Conservation (phyloP, 2,113 vertebrate genomes). For the Eptatretus burgeri region DNA sequence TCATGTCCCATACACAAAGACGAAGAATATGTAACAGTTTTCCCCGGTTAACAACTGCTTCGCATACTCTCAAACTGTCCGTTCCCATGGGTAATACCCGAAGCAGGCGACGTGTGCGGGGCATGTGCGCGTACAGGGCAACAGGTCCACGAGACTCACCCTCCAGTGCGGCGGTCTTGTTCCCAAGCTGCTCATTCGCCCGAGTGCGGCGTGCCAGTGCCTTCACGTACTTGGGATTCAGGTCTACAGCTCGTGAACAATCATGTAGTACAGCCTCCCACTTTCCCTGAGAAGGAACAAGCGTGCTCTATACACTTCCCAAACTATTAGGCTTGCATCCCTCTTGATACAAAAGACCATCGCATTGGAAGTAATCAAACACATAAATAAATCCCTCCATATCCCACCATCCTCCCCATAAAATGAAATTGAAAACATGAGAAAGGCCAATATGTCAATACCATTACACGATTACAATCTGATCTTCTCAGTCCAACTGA, state of each 20-base stretch:
- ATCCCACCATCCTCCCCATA: neutral
- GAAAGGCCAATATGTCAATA: no score
- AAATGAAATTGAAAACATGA: neutral
- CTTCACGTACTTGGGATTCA: slow-evolving; percentile 2
- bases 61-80: neutral
- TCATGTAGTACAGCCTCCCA: slow-evolving; percentile 2
- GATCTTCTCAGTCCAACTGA: no score
- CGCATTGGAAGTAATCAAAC: neutral
- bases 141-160: neutral
- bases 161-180: neutral
- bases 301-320: neutral
- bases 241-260: slow-evolving; percentile 1
- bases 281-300: slow-evolving; percentile 1
- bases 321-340: neutral
- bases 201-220: neutral
- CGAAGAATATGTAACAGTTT: neutral
- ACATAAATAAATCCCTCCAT: neutral
- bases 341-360: neutral
- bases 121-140: neutral
- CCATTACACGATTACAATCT: no score
- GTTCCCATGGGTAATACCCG: neutral
- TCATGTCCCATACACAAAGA: neutral
- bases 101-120: neutral
- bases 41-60: neutral
- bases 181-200: neutral